These are phyloP conservation scores for Lamellibrachia satsuma DNA, from an alignment of 2,888 invertebrate genomes.

Conservation along the genomic window DNA sequence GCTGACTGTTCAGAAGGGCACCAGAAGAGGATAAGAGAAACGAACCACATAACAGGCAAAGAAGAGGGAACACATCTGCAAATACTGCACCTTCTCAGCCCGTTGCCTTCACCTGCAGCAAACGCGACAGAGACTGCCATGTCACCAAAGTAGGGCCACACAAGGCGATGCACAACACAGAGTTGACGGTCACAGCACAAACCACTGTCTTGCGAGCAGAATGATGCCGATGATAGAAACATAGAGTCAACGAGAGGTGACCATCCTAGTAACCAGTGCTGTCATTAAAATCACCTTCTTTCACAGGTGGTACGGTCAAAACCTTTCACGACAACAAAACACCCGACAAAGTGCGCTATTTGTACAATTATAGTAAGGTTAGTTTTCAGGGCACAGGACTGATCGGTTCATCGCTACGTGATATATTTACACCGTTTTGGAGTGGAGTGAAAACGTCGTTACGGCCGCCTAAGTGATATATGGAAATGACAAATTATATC, in stretches of 20 bases:
- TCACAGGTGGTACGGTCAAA: not conserved
- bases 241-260: not conserved
- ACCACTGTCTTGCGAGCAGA: too few species aligned
- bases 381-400: not conserved
- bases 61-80: too few species aligned
- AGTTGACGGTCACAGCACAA: too few species aligned
- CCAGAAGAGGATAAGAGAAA: too few species aligned
- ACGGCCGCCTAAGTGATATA: not conserved
- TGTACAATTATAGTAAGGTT: not conserved
- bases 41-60: too few species aligned
- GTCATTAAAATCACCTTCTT: not conserved
- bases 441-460: conserved; percentile 4
- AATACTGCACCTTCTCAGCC: too few species aligned
- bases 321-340: not conserved
- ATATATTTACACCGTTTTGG: not conserved
- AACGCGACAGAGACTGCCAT: too few species aligned
- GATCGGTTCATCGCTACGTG: not conserved
- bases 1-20: too few species aligned
- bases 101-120: too few species aligned
- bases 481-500: not conserved
- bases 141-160: too few species aligned
- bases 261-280: not conserved
- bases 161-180: too few species aligned
- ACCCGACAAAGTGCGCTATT: not conserved
- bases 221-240: not conserved